A percentile compares a stretch with the other conserved stretches of the same genome.
phyloP scores from a whole-genome alignment of 1,140 invertebrate species.

The Aculops lycopersici region DNA sequence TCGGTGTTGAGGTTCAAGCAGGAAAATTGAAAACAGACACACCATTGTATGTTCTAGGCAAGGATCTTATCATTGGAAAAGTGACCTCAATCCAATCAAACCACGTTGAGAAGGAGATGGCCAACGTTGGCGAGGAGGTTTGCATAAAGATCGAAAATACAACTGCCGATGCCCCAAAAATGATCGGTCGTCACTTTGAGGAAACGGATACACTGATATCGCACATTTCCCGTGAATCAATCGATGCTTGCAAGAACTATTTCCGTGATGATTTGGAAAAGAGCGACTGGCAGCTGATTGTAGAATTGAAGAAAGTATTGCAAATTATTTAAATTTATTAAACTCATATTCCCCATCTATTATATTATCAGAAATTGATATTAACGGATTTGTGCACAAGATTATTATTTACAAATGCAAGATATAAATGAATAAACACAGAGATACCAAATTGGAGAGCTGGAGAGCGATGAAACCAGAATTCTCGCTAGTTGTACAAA shows the following conservation, averaged over 20 bases:
- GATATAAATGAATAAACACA: too few relatives aligned
- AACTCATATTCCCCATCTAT: background rate
- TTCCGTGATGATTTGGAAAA: slow-evolving; percentile 87
- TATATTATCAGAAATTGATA: too few relatives aligned
- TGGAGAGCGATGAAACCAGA: too few relatives aligned
- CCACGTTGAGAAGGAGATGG: slow-evolving; percentile 42
- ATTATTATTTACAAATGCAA: too few relatives aligned
- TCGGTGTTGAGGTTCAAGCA: slow-evolving; percentile 76
- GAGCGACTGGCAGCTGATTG: slow-evolving; percentile 85
- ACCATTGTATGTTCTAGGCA: slow-evolving; percentile 74
- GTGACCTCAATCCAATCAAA: slow-evolving; percentile 80
- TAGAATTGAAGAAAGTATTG: slow-evolving; percentile 89
- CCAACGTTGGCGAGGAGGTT: slow-evolving; percentile 81
- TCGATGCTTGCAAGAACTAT: slow-evolving; percentile 94
- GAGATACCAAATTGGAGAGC: too few relatives aligned
- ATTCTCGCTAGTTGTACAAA: too few relatives aligned
- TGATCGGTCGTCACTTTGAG: slow-evolving; percentile 92
- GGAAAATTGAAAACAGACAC: slow-evolving; percentile 83
- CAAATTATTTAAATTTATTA: slow-evolving; percentile 27
- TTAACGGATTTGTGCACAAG: too few relatives aligned
- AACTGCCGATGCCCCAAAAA: slow-evolving; percentile 80
- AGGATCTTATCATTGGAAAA: slow-evolving; percentile 52
- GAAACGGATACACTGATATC: slow-evolving; percentile 66
- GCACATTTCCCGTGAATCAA: slow-evolving; percentile 80
- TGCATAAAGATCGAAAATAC: slow-evolving; percentile 92